Percentiles rank a stretch among this genome's conserved stretches.
Evolutionary conservation across 2,888 invertebrate species (phyloP).

Genomic region (Hyalella azteca): DNA sequence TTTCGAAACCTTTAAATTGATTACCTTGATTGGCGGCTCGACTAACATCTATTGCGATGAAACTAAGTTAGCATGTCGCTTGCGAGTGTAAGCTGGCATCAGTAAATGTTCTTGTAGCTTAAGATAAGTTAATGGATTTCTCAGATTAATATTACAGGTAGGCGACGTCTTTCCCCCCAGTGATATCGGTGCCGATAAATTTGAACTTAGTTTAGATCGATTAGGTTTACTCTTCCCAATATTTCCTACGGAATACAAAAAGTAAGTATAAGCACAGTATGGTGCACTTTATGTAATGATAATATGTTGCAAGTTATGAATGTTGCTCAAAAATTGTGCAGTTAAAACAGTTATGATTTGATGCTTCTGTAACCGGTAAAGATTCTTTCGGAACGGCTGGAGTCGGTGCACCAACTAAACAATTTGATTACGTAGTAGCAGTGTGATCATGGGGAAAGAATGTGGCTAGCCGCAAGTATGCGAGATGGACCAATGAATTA

Average conservation of each 20-base stretch:
- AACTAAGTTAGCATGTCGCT: no score
- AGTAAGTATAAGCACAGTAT: no score
- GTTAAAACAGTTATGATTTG: background rate
- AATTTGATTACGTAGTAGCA: background rate
- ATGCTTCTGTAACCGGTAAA: background rate
- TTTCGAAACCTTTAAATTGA: background rate
- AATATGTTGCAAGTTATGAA: background rate
- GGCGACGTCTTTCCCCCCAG: background rate
- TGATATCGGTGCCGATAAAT: slow-evolving; percentile 30
- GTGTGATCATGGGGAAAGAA: background rate
- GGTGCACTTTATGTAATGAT: background rate
- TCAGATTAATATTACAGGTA: background rate
- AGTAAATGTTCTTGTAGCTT: background rate
- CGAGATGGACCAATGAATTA: background rate
- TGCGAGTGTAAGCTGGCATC: background rate
- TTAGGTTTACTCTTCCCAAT: background rate
- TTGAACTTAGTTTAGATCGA: background rate
- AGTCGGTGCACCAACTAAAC: background rate
- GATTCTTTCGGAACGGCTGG: background rate
- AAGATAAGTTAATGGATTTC: background rate
- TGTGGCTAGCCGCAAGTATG: background rate
- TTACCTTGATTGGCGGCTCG: background rate
- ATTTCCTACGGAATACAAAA: no score
- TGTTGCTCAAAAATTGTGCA: background rate
- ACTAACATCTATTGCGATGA: background rate